Evolutionary conservation across 2,888 invertebrate genomes (phyloP).

Genomic region (Ethmia dodecea): DNA sequence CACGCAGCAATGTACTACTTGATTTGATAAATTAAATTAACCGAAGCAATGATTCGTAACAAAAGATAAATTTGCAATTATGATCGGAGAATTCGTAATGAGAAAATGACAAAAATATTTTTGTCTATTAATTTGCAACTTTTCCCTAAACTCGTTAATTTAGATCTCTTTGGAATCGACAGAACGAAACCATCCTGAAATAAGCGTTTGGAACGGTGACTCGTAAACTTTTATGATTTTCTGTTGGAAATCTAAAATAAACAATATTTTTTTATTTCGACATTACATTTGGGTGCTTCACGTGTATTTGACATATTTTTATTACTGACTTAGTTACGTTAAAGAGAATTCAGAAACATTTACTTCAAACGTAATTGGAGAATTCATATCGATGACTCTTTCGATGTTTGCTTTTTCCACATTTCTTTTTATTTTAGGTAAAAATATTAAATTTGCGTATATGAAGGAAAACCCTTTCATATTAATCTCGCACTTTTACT

Average conservation of each 20-base stretch:
- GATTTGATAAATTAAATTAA: neutral
- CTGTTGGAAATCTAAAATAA: constrained; percentile 24
- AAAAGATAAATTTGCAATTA: neutral
- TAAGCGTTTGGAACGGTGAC: constrained; percentile 50
- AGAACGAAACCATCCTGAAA: constrained; percentile 48
- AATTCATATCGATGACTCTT: no score
- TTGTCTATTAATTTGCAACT: constrained; percentile 21
- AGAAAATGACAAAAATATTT: no score
- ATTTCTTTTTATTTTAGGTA: no score
- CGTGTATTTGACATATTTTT: neutral
- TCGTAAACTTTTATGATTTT: constrained; percentile 35
- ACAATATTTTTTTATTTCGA: neutral
- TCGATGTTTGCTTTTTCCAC: no score
- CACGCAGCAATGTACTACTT: neutral
- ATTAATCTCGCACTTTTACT: no score
- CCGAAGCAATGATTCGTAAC: neutral
- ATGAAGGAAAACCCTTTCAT: no score
- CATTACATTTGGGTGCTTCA: neutral
- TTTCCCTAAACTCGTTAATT: constrained; percentile 40
- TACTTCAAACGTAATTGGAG: no score
- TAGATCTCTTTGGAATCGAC: constrained; percentile 51
- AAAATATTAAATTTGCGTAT: no score
- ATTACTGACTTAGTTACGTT: no score
- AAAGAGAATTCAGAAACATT: no score
- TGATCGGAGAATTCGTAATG: no score